Base-by-base conservation (phyloP, 2,888 invertebrate genomes). In the Ophion ventricosus region DNA sequence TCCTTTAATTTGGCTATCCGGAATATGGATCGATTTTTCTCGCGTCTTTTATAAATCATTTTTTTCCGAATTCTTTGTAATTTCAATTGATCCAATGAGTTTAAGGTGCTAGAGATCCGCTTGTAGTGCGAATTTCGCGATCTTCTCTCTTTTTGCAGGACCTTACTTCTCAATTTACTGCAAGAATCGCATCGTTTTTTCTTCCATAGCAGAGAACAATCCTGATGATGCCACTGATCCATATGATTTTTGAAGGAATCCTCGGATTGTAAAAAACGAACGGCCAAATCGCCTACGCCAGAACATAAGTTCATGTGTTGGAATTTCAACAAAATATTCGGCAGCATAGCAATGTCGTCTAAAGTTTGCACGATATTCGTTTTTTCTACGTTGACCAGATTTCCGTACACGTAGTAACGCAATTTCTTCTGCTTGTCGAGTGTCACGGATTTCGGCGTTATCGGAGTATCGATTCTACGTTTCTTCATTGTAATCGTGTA, bases 171-270 rank as follows among this genome's bases (percentile, higher is more conserved):
- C 23, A 56, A 43, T 29, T 80, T 80, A 23, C 43, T 35, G 25
- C 80, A 80, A 29, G 14, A 11, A 14, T 25, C 49, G 29, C 74
- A 80, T 74, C 80, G 59, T 59, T 40, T 25, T 5, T 80, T 43
- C 29, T 29, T 80, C 23, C 25, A 73, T 2, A 74, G 57, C 20
- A 74, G 29, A 20, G 49, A 23, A 63, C 69, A 69, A 14, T 67
- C 14, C n/a, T 40, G 20, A 40, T 59, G 56, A 20, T 69, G 64
- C 72, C 72, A 72, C 49, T 64, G 26, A 43, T 72, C 70, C 7
- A 63, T 57, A 35, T 73, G 40, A 63, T 80, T 63, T n/a, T 57
- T 59, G 40, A 63, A 73, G 59, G 26, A 43, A 20, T 57, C 29
- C 3, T 73, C 72, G n/a, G 20, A 17, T 35, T 26, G 63, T 49